A percentile compares a stretch with the other conserved stretches of the same genome.
Conservation (phyloP, 2,888 invertebrate genomes). For the Lasioglossum lativentre region DNA sequence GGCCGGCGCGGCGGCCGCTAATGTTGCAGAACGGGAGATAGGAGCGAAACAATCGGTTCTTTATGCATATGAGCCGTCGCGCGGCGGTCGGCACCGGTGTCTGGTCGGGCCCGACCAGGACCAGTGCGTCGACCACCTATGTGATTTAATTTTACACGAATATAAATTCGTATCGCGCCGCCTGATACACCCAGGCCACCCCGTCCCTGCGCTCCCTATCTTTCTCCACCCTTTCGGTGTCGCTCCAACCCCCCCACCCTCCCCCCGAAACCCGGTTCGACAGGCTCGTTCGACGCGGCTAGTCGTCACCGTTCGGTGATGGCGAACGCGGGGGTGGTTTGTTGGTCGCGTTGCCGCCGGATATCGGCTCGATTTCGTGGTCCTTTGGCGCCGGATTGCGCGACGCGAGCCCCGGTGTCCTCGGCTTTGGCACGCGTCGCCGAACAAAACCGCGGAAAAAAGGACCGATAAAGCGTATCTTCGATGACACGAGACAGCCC, state of each 20-base stretch:
- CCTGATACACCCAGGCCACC: slow-evolving; percentile 59
- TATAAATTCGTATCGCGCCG: slow-evolving; percentile 79
- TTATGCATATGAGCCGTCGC: slow-evolving; percentile 80
- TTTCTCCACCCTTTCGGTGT: slow-evolving; percentile 1
- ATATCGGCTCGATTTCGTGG: slow-evolving; percentile 65
- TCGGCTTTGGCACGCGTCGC: slow-evolving; percentile 31
- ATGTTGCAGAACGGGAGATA: slow-evolving; percentile 78
- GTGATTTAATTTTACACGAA: slow-evolving; percentile 82
- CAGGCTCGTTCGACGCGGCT: slow-evolving; percentile 24
- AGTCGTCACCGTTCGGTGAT: slow-evolving; percentile 18
- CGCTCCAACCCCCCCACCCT: slow-evolving; percentile 9
- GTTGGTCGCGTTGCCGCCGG: slow-evolving; percentile 14
- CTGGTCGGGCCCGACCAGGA: slow-evolving; percentile 15
- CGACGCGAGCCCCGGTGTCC: neutral
- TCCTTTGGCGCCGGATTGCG: slow-evolving; percentile 40
- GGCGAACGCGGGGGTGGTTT: neutral
- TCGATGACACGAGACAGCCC: slow-evolving; percentile 5
- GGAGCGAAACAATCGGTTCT: slow-evolving; percentile 78
- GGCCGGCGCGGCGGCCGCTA: slow-evolving; percentile 74
- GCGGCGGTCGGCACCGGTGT: slow-evolving; percentile 26
- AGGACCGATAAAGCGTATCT: slow-evolving; percentile 32
- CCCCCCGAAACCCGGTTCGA: slow-evolving; percentile 31
- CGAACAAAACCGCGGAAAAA: slow-evolving; percentile 23
- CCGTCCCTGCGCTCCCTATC: neutral
- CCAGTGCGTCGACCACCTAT: slow-evolving; percentile 46